phyloP scores from a whole-genome alignment of 2,888 invertebrate species.

The Lissocephala sabroskyi region DNA sequence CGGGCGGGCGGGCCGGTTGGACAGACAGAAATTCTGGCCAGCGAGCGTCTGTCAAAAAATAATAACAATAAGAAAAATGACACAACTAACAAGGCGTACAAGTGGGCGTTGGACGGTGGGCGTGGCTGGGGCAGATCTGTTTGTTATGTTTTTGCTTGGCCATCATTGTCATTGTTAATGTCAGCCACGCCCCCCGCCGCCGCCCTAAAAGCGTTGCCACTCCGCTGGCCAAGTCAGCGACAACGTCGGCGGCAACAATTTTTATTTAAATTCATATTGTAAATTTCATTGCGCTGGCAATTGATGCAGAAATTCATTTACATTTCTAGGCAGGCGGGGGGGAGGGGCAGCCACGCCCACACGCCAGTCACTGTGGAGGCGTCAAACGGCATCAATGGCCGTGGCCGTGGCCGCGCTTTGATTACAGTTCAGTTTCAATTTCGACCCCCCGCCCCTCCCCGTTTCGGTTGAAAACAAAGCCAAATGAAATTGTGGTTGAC shows the following conservation, averaged over 20 bases:
- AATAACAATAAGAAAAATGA: constrained; percentile 3
- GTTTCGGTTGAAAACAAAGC: constrained; percentile 22
- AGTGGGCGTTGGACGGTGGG: too few species aligned
- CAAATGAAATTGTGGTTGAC: constrained; percentile 41
- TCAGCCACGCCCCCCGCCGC: not conserved
- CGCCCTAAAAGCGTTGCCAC: too few species aligned
- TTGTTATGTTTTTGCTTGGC: not conserved
- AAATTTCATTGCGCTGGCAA: constrained; percentile 35
- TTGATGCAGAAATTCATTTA: constrained; percentile 55
- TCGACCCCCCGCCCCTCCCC: constrained; percentile 15
- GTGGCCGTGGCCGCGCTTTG: constrained; percentile 36
- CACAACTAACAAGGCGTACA: constrained; percentile 1
- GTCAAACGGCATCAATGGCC: constrained; percentile 51
- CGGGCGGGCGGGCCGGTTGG: not conserved
- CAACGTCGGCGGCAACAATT: not conserved
- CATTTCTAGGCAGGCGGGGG: too few species aligned
- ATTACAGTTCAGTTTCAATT: constrained; percentile 63
- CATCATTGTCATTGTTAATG: not conserved
- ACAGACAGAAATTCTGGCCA: too few species aligned
- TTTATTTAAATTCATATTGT: constrained; percentile 56
- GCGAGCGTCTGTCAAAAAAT: constrained; percentile 1
- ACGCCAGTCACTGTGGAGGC: not conserved
- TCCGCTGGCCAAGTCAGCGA: too few species aligned
- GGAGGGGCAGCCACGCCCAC: too few species aligned
- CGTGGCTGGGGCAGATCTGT: too few species aligned